These are phyloP conservation scores for Hydrozoanthus tunicans DNA, from an alignment of 64 coral and sea anemone species.

Conservation along the genomic window DNA sequence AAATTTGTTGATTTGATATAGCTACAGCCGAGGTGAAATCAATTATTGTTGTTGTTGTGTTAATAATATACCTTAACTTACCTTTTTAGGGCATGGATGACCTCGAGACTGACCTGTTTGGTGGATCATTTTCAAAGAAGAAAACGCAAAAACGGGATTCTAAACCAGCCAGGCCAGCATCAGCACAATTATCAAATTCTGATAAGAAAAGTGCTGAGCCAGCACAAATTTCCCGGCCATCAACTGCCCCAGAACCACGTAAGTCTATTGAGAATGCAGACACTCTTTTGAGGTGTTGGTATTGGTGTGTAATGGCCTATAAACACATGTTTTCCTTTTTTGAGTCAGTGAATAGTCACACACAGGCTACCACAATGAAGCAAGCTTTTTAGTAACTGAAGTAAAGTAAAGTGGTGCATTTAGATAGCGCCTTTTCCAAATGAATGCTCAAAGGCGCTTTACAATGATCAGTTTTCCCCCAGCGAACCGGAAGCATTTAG, in stretches of 20 bases:
- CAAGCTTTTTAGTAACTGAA: no score
- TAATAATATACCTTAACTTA: not conserved
- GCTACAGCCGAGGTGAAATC: not conserved
- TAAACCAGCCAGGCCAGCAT: slow-evolving; percentile 50
- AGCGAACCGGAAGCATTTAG: no score
- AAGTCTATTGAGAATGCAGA: not conserved
- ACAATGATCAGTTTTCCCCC: no score
- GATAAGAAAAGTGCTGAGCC: not conserved
- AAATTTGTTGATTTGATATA: not conserved
- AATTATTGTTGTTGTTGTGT: not conserved
- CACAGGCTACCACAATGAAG: no score
- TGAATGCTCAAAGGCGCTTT: no score
- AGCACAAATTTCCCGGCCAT: not conserved
- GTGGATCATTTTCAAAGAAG: slow-evolving; percentile 61
- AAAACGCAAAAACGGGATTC: slow-evolving; percentile 40
- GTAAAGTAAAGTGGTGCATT: no score
- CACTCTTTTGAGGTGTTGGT: no score
- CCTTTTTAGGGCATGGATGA: slow-evolving; percentile 79
- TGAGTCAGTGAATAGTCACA: no score
- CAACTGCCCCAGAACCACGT: slow-evolving; percentile 52
- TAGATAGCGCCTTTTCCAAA: no score
- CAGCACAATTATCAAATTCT: slow-evolving; percentile 9
- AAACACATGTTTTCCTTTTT: no score
- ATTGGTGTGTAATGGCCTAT: no score
- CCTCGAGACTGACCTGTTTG: slow-evolving; percentile 89